phyloP scores from a whole-genome alignment of 2,888 invertebrate genomes.

The Podotricha telesiphe region DNA sequence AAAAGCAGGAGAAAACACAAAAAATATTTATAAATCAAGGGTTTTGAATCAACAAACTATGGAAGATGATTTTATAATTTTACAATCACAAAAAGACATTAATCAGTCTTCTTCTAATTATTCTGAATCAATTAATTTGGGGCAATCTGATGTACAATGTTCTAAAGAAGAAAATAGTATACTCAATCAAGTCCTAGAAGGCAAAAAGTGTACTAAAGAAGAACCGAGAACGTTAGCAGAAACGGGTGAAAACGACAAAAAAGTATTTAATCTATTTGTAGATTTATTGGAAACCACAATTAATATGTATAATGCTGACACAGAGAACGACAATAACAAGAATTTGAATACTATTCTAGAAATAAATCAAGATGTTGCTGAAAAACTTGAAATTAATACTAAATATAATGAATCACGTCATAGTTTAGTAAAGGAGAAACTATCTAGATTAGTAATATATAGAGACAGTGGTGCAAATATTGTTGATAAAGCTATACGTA shows the following conservation, averaged over 20 bases:
- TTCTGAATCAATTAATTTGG: conserved; percentile 49
- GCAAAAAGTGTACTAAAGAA: conserved; percentile 45
- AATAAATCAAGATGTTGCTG: conserved; percentile 57
- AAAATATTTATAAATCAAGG: conserved; percentile 45
- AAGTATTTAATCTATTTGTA: conserved; percentile 65
- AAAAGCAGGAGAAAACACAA: conserved; percentile 38
- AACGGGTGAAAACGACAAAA: conserved; percentile 48
- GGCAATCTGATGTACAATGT: background rate
- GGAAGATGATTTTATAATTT: conserved; percentile 51
- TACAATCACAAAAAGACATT: conserved; percentile 57
- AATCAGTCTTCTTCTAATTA: conserved; percentile 56
- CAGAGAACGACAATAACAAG: conserved; percentile 6
- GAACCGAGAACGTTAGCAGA: conserved; percentile 51
- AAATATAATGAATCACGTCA: conserved; percentile 15
- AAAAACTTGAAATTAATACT: conserved; percentile 48
- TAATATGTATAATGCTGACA: conserved; percentile 55
- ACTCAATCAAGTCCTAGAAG: conserved; percentile 41
- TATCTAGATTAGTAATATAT: background rate
- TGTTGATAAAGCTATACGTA: conserved; percentile 23
- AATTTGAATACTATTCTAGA: conserved; percentile 52
- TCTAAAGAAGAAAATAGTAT: conserved; percentile 35
- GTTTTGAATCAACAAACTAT: conserved; percentile 37
- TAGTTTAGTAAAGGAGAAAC: background rate
- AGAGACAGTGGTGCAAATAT: background rate
- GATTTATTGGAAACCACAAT: conserved; percentile 64